Base-by-base conservation (phyloP, 2,797 vertebrate genomes). In the Gymnoscopelus braueri region DNA sequence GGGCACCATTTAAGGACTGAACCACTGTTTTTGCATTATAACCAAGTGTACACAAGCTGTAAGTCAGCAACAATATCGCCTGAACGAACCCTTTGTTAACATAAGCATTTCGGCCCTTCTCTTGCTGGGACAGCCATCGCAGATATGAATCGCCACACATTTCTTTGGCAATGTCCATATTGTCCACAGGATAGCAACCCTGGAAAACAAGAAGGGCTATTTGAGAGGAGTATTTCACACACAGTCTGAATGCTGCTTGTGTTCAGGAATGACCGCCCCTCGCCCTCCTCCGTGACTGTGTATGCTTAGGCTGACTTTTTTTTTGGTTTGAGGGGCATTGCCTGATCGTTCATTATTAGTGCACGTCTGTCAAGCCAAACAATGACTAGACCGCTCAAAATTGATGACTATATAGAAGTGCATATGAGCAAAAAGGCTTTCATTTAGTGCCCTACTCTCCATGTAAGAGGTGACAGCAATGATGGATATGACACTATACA, bases 391-490 rank as follows among this genome's bases (percentile, higher is more conserved):
- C 92, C 91, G 91, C 88, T 87, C 87, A 61, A 87, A 96, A 95
- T 94, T 95, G 94, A 96, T 95, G 94, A 94, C 93, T 94, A 88
- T 95, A 95, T 93, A 93, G 93, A 95, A 95, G 94, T 95, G 95
- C 93, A 92, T 93, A 93, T 93, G 94, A 94, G 94, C 93, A 94
- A 95, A 94, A 95, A 95, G 88, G 88, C 93, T 95, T 95, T 93
- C 92, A 95, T 96, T 95, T 95, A 94, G 93, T 93, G 90, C 90
- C 92, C 92, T 92, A 93, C 92, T 93, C 94, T 91, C 88, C 87
- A 84, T 91, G 93, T 94, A 93, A 90, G 91, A 92, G 91, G 90
- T 95, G 95, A 95, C 95, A 95, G 91, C 78, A 71, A 89, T 96
- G 96, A 96, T 96, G 95, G 94, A 97, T 97, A 94, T 94, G 92